Evolutionary conservation across 2,113 vertebrate genomes (phyloP).

Genomic region (Onychostruthus taczanowskii): DNA sequence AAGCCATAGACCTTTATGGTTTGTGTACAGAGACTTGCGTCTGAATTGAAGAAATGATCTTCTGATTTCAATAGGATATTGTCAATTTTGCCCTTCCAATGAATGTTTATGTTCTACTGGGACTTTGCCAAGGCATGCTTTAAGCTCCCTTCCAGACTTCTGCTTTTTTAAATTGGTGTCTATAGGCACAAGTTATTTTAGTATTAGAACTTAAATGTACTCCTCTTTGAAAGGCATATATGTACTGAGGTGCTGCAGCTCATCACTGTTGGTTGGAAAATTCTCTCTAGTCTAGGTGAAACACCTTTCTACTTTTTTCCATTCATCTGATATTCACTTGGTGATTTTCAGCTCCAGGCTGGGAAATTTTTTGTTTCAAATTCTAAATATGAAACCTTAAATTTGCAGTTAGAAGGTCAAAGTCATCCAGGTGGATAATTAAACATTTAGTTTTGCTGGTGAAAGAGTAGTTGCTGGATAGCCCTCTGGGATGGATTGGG

Average conservation of each 20-base stretch:
- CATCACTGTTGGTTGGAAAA: not conserved
- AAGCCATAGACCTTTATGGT: not conserved
- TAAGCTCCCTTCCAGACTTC: not conserved
- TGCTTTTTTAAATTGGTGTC: not conserved
- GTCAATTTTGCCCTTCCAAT: not conserved
- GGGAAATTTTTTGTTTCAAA: not conserved
- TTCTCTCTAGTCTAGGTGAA: not conserved
- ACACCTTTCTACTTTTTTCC: not conserved
- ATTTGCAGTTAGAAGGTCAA: not conserved
- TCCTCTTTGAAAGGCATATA: not conserved
- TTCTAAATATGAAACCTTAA: not conserved
- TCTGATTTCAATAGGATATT: not conserved
- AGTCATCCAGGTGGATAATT: not conserved
- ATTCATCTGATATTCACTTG: not conserved
- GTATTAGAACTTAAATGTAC: not conserved
- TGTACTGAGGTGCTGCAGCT: not conserved
- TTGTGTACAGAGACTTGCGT: not conserved
- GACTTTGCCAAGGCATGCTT: not conserved
- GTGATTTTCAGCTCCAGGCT: not conserved
- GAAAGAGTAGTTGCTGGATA: not conserved
- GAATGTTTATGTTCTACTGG: not conserved
- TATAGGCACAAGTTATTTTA: not conserved
- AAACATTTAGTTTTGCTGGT: not conserved
- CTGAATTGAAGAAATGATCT: not conserved
- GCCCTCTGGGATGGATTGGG: not conserved